Conservation (phyloP, 2,888 invertebrate genomes). For the Dynastes hyllus region DNA sequence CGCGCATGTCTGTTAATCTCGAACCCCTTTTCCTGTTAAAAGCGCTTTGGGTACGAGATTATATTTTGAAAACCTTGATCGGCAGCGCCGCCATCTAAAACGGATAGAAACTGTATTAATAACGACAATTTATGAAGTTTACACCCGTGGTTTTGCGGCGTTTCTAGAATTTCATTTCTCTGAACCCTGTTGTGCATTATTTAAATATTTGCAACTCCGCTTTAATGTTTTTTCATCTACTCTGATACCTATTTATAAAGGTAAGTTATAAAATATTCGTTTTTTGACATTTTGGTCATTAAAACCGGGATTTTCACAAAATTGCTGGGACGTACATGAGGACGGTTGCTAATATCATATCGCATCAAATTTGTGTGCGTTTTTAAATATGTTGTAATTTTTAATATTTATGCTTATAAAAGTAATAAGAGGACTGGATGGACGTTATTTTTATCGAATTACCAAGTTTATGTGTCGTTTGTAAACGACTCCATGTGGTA, state of each 20-base stretch:
- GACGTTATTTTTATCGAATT: constrained; percentile 19
- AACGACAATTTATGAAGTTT: constrained; percentile 66
- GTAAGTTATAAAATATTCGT: constrained; percentile 55
- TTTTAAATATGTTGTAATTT: constrained; percentile 31
- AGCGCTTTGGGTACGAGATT: constrained; percentile 52
- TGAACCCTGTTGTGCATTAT: constrained; percentile 55
- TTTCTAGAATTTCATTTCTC: constrained; percentile 62
- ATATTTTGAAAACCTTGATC: constrained; percentile 44
- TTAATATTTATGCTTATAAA: constrained; percentile 8
- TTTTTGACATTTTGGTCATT: constrained; percentile 58
- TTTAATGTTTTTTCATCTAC: constrained; percentile 55
- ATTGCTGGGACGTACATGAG: constrained; percentile 36
- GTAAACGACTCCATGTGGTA: constrained; percentile 54
- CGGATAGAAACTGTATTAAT: constrained; percentile 54
- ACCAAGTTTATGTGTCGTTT: constrained; percentile 42
- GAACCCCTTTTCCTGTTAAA: constrained; percentile 47
- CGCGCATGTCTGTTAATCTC: constrained; percentile 52
- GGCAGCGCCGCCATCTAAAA: constrained; percentile 53
- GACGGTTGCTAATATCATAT: constrained; percentile 48
- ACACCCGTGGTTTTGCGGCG: constrained; percentile 67
- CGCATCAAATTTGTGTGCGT: constrained; percentile 19
- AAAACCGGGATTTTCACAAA: constrained; percentile 51
- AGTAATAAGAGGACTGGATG: constrained; percentile 1
- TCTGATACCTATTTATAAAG: constrained; percentile 55
- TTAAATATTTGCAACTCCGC: constrained; percentile 51